These are phyloP conservation scores for Aphelenchoides avenae DNA, from an alignment of 1,140 invertebrate species.

Conservation along the genomic window DNA sequence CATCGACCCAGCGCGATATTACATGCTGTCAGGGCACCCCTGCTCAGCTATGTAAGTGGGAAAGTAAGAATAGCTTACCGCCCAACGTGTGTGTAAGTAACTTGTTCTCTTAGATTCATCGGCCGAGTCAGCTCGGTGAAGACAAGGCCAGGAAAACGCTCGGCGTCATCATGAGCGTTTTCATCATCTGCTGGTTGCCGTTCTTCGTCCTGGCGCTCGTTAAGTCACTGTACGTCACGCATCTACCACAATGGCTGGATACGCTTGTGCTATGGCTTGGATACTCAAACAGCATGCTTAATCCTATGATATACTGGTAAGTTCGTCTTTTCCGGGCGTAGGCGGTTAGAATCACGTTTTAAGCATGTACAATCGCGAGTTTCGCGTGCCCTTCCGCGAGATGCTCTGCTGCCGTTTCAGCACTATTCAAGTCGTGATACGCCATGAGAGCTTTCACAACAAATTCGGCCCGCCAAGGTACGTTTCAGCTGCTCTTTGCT, in stretches of 20 bases:
- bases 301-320: conserved; percentile 65
- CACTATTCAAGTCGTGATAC: conserved; percentile 61
- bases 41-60: conserved; percentile 33
- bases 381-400: conserved; percentile 64
- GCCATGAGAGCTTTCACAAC: conserved; percentile 62
- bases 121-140: too few species aligned
- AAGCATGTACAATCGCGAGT: conserved; percentile 64
- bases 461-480: conserved; percentile 60
- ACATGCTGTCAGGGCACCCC: conserved; percentile 48
- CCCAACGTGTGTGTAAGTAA: too few species aligned
- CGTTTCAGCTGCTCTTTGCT: conserved; percentile 7
- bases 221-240: conserved; percentile 43
- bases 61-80: conserved; percentile 22
- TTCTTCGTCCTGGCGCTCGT: conserved; percentile 72
- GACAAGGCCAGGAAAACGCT: conserved; percentile 71
- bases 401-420: conserved; percentile 63
- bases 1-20: conserved; percentile 46
- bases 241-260: conserved; percentile 60
- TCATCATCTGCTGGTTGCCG: conserved; percentile 88
- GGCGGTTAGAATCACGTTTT: too few species aligned
- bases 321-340: too few species aligned
- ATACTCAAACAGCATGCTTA: conserved; percentile 63
- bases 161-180: conserved; percentile 92
- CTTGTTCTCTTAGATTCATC: too few species aligned
- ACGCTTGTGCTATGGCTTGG: conserved; percentile 62